These are phyloP conservation scores for Wiebesia pumilae DNA, from an alignment of 1,140 invertebrate species.

Conservation along the genomic window DNA sequence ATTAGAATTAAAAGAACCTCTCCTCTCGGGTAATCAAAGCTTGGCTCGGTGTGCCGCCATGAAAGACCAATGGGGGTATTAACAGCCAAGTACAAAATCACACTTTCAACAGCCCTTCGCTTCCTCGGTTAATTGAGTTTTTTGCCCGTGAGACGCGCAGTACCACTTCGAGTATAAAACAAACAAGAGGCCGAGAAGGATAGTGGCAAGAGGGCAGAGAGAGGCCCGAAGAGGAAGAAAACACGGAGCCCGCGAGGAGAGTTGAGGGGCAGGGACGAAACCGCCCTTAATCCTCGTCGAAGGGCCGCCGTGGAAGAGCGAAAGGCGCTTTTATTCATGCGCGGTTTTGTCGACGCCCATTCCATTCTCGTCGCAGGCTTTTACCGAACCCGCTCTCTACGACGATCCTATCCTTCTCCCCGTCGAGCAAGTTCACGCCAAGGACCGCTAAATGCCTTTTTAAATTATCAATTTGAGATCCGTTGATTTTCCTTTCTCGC, in stretches of 20 bases:
- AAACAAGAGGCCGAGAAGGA: conserved; percentile 9
- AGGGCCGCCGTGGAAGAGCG: not conserved
- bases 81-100: conserved; percentile 23
- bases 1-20: conserved; percentile 22
- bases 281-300: conserved; percentile 46
- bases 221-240: conserved; percentile 26
- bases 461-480: conserved; percentile 1
- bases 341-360: conserved; percentile 52
- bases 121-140: conserved; percentile 44
- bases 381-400: not conserved
- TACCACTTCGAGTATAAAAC: not conserved
- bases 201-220: conserved; percentile 35
- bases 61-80: conserved; percentile 32
- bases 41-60: not conserved
- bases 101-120: conserved; percentile 32
- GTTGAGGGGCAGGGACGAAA: conserved; percentile 32
- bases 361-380: not conserved
- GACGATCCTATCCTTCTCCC: not conserved
- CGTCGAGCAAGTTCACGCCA: too few species aligned
- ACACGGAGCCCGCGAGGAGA: conserved; percentile 50
- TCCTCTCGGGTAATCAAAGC: conserved; percentile 29
- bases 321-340: conserved; percentile 50
- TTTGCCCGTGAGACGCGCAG: not conserved
- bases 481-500: not conserved
- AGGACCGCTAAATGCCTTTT: not conserved